Conservation (phyloP, 2,113 vertebrate genomes). For the Fulmarus glacialis region DNA sequence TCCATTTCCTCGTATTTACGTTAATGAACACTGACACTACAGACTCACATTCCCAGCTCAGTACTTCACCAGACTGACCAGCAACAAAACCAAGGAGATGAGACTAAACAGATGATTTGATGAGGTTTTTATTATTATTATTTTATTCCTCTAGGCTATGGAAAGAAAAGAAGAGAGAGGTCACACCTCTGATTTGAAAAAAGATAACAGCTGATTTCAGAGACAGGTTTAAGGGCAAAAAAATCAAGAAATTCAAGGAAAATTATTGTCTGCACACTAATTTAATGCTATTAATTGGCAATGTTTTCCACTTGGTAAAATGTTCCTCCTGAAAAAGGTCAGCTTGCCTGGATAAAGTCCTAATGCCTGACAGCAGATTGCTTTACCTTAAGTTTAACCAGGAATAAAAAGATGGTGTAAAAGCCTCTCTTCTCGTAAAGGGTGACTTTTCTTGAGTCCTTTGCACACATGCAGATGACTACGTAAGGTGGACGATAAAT, state of each 20-base stretch:
- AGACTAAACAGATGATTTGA: conserved; percentile 59
- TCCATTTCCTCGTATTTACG: conserved; percentile 43
- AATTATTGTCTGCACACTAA: conserved; percentile 15
- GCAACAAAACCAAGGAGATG: conserved; percentile 69
- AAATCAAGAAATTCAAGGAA: background rate
- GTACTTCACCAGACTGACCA: conserved; percentile 57
- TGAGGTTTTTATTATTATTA: background rate
- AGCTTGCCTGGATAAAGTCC: background rate
- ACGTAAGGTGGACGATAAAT: background rate
- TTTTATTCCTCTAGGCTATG: background rate
- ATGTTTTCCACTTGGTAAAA: conserved; percentile 43
- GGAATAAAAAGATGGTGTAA: background rate
- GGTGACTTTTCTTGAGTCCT: background rate
- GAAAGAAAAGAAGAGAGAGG: background rate
- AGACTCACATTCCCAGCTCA: conserved; percentile 56
- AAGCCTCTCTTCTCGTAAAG: background rate
- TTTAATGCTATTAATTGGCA: conserved; percentile 6
- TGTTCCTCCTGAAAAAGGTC: conserved; percentile 46
- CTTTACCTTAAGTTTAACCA: background rate
- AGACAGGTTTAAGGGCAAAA: background rate
- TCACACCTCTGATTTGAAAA: background rate
- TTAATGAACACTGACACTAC: conserved; percentile 55
- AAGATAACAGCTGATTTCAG: background rate
- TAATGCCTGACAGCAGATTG: background rate
- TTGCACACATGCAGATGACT: background rate